phyloP scores from a whole-genome alignment of 23 tunicate genomes.

The Diplosoma virens region DNA sequence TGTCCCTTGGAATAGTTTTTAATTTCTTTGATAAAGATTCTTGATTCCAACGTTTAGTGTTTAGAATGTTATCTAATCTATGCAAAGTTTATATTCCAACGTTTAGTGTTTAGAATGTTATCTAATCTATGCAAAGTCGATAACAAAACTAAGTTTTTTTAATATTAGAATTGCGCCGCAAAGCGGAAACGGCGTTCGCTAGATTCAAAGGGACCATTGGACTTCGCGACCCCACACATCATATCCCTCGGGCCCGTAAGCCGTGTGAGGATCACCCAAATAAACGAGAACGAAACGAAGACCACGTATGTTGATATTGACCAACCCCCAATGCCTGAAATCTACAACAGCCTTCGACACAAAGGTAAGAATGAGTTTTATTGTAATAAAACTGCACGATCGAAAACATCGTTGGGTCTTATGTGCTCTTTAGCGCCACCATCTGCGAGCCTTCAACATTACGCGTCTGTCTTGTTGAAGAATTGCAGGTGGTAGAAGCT shows the following conservation, averaged over 20 bases:
- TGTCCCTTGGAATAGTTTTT: too few relatives aligned
- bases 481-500: constrained; percentile 99
- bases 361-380: not conserved
- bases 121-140: too few relatives aligned
- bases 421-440: constrained; percentile 36
- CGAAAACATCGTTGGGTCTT: not conserved
- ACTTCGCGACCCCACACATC: constrained; percentile 20
- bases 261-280: constrained; percentile 8
- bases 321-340: not conserved
- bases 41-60: too few relatives aligned
- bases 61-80: too few relatives aligned
- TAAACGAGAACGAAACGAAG: constrained; percentile 27
- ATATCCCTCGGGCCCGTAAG: constrained; percentile 60
- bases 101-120: too few relatives aligned
- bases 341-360: too few relatives aligned
- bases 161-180: constrained; percentile 21
- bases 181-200: not conserved
- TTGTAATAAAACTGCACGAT: not conserved
- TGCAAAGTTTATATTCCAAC: too few relatives aligned
- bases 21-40: too few relatives aligned
- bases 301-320: constrained; percentile 30
- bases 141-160: too few relatives aligned
- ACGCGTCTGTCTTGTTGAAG: constrained; percentile 77
- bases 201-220: constrained; percentile 37
- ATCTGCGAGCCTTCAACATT: constrained; percentile 76